Percentiles rank a stretch among this genome's conserved stretches.
These are phyloP conservation scores for Diarsia dahlii DNA, from an alignment of 2,888 invertebrate species.

Conservation along the genomic window DNA sequence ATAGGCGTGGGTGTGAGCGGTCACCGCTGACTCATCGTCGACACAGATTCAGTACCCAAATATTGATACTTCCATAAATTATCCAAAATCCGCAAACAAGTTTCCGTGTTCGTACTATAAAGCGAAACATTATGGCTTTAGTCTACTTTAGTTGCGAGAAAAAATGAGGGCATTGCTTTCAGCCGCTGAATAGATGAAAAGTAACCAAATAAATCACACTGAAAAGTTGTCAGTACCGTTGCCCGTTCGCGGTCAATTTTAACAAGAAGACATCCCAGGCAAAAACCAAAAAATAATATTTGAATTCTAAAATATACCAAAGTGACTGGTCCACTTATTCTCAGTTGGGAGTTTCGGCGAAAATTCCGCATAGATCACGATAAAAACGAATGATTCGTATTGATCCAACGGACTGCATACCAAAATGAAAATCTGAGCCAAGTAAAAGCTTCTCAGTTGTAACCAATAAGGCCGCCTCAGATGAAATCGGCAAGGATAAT, in stretches of 20 bases:
- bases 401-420: not conserved
- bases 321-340: not conserved
- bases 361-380: not conserved
- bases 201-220: constrained; percentile 54
- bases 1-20: constrained; percentile 76
- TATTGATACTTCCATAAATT: constrained; percentile 76
- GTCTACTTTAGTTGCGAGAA: constrained; percentile 58
- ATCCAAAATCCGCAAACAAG: constrained; percentile 74
- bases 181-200: constrained; percentile 51
- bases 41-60: constrained; percentile 80
- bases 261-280: constrained; percentile 67
- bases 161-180: constrained; percentile 64
- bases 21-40: constrained; percentile 79
- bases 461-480: constrained; percentile 16
- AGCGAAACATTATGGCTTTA: constrained; percentile 62
- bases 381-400: not conserved
- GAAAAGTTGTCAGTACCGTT: constrained; percentile 71
- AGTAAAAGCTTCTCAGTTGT: constrained; percentile 29
- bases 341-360: not conserved
- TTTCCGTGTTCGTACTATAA: constrained; percentile 59
- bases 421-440: constrained; percentile 18
- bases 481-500: constrained; percentile 32
- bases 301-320: constrained; percentile 7
- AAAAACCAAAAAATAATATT: constrained; percentile 55
- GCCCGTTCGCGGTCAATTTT: constrained; percentile 71